Base-by-base conservation (phyloP, 92 coral and sea anemone genomes). In the Porites cylindrica region DNA sequence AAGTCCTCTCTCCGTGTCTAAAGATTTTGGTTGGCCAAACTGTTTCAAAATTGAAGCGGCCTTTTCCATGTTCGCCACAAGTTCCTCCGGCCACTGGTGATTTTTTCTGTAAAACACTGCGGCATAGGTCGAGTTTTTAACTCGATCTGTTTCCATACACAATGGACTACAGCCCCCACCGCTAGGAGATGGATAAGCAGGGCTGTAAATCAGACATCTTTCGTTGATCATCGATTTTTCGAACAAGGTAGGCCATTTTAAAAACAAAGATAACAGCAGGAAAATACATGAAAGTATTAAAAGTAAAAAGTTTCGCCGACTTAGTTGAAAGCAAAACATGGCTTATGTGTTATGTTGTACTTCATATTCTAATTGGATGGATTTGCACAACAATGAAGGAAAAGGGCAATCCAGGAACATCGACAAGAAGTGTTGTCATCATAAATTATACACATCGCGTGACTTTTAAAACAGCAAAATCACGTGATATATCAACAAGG, bases 41-140 rank as follows among this genome's bases (percentile, higher is more conserved):
- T 59, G 70, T 66, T 87, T 87, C 80, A 87, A 80, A 29, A 87
- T 80, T n/a, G 90, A 62, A n/a, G 70, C 90, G 51, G 90, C 86
- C 10, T 61, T 19, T 43, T 87, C 64, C 90, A 88, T 81, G 43
- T 82, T 88, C 7, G 74, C 74, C 69, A 87, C 23, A 43, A 87
- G 53, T 5, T 51, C 79, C 20, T 1, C 38, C n/a, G 90, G 90
- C 90, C 90, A 80, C 13, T 64, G 21, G 13, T 9, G 38, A 26
- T 87, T 8, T 23, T 70, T 59, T 47, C 70, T 86, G 10, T 52
- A 21, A 60, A 21, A 86, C 66, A 1, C 1, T 8, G 70, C 86
- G 17, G 12, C 64, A 23, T 70, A 87, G 7, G 63, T 3, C 71
- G 29, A 20, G 43, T 9, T 67, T 19, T 20, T 24, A 11, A 12